Evolutionary conservation across 2,888 invertebrate species (phyloP).

Genomic region (Halocaridina rubra): DNA sequence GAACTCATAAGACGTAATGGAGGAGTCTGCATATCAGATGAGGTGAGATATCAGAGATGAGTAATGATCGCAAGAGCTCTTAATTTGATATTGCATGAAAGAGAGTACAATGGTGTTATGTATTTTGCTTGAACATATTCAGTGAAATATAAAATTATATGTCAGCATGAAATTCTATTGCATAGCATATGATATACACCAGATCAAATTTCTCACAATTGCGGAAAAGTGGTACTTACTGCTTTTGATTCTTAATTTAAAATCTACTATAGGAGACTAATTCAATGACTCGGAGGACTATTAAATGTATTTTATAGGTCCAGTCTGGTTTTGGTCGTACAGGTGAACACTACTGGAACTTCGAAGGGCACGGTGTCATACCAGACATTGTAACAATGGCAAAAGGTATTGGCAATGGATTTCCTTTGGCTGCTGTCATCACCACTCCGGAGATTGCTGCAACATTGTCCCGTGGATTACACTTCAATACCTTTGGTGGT

Average conservation of each 20-base stretch:
- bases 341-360: constrained; percentile 97
- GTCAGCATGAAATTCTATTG: too few relatives aligned
- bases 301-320: constrained; percentile 75
- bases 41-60: constrained; percentile 78
- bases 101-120: too few relatives aligned
- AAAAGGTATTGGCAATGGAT: constrained; percentile 92
- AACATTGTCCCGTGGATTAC: constrained; percentile 79
- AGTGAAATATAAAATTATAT: too few relatives aligned
- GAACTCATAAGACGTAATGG: constrained; percentile 83
- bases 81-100: too few relatives aligned
- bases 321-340: constrained; percentile 97
- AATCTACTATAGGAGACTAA: too few relatives aligned
- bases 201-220: too few relatives aligned
- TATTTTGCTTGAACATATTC: too few relatives aligned
- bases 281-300: too few relatives aligned
- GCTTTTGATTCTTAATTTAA: too few relatives aligned
- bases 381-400: constrained; percentile 98
- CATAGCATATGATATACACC: too few relatives aligned
- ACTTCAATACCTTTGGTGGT: constrained; percentile 97
- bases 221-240: too few relatives aligned
- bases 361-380: constrained; percentile 83
- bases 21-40: constrained; percentile 91
- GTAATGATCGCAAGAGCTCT: too few relatives aligned
- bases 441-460: constrained; percentile 89
- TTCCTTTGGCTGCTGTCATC: constrained; percentile 93